These are phyloP conservation scores for Perca fluviatilis DNA, from an alignment of 2,113 vertebrate genomes.

Conservation along the genomic window DNA sequence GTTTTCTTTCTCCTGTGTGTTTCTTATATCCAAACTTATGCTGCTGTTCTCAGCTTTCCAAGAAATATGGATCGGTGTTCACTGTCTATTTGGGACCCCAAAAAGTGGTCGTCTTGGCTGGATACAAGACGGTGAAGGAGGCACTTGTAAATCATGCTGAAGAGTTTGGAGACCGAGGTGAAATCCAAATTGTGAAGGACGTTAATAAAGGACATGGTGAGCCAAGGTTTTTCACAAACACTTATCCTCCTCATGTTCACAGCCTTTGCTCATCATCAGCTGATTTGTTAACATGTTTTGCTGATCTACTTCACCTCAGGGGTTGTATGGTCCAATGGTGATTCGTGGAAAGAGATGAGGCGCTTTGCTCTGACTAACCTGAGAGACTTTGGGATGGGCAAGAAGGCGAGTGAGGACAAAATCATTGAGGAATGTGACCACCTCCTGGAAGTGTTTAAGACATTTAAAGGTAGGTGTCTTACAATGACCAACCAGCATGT, in stretches of 20 bases:
- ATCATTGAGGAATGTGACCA: constrained; percentile 55
- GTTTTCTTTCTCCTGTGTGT: background rate
- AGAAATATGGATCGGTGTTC: constrained; percentile 65
- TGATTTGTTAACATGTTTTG: background rate
- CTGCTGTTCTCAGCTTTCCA: constrained; percentile 37
- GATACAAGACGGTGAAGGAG: constrained; percentile 66
- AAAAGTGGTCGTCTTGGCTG: constrained; percentile 67
- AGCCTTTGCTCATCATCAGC: background rate
- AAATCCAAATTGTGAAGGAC: rapidly evolving
- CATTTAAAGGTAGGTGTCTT: background rate
- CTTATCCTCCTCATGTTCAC: background rate
- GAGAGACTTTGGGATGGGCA: too few relatives aligned
- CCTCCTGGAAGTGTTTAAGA: constrained; percentile 39
- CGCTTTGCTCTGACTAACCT: too few relatives aligned
- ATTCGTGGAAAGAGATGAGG: constrained; percentile 73
- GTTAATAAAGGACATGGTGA: constrained; percentile 16
- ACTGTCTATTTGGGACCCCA: constrained; percentile 42
- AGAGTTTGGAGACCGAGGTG: constrained; percentile 48
- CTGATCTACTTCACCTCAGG: background rate
- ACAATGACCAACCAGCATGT: background rate
- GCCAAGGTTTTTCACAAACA: background rate
- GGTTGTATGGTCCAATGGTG: constrained; percentile 34
- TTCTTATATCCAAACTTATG: background rate
- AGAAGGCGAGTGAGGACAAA: constrained; percentile 62
- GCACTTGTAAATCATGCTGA: constrained; percentile 48